Conservation (phyloP, 2,888 invertebrate species). For the Lamproptera curius region DNA sequence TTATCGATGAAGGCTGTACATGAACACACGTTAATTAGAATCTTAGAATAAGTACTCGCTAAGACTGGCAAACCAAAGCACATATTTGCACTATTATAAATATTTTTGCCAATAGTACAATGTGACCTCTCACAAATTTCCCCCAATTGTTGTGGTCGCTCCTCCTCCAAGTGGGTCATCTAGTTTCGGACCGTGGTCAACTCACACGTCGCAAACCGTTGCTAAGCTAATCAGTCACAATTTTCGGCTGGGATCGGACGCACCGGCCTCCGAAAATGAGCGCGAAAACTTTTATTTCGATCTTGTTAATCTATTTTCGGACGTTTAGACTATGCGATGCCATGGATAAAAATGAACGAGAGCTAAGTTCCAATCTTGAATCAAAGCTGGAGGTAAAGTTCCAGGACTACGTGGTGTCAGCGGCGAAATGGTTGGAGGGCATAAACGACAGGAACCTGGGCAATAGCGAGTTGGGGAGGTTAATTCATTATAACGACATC, state of each 20-base stretch:
- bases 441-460: conserved; percentile 56
- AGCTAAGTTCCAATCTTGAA: conserved; percentile 34
- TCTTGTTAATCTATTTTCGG: conserved; percentile 26
- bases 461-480: conserved; percentile 44
- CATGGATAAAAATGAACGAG: background rate
- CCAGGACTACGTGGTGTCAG: conserved; percentile 33
- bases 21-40: too few relatives aligned
- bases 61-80: too few relatives aligned
- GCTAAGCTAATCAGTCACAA: conserved; percentile 36
- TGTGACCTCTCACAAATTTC: background rate
- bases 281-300: conserved; percentile 25
- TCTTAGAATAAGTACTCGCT: too few relatives aligned
- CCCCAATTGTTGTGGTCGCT: background rate
- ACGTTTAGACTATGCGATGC: background rate
- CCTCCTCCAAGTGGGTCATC: conserved; percentile 3
- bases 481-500: conserved; percentile 50
- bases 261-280: conserved; percentile 28
- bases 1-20: too few relatives aligned
- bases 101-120: background rate
- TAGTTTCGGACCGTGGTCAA: conserved; percentile 15
- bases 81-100: too few relatives aligned
- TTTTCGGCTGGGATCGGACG: conserved; percentile 27
- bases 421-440: conserved; percentile 42
- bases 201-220: conserved; percentile 19
- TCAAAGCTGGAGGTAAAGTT: conserved; percentile 41